Evolutionary conservation across 1,140 invertebrate species (phyloP).

Genomic region (Drosophila kepulauana): DNA sequence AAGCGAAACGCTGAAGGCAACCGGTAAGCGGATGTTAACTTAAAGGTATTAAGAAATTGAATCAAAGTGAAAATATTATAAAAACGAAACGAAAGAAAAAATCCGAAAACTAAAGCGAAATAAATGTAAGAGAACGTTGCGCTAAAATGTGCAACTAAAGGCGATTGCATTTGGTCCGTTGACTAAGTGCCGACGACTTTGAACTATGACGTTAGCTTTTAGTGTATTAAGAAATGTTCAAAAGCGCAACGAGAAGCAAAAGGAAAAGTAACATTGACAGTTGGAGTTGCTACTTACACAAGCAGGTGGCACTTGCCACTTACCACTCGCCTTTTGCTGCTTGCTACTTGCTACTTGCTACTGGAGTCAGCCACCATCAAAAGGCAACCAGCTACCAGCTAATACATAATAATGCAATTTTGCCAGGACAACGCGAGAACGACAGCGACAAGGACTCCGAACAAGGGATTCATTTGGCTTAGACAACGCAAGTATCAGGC

Average conservation of each 20-base stretch:
- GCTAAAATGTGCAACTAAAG: constrained; percentile 38
- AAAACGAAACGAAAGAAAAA: constrained; percentile 41
- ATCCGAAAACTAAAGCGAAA: constrained; percentile 2
- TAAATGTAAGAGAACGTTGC: neutral
- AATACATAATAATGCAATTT: constrained; percentile 81
- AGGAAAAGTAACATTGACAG: constrained; percentile 22
- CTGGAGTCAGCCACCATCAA: neutral
- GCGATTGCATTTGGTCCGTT: constrained; percentile 63
- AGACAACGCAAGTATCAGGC: constrained; percentile 25
- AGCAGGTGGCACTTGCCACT: constrained; percentile 22
- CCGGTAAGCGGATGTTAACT: constrained; percentile 80
- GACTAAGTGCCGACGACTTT: constrained; percentile 74
- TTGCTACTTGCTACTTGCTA: neutral
- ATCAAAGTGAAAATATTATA: constrained; percentile 80
- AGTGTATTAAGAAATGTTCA: constrained; percentile 74
- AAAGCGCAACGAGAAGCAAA: constrained; percentile 22
- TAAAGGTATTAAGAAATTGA: constrained; percentile 83
- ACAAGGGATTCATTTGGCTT: constrained; percentile 74
- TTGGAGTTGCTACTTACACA: constrained; percentile 41
- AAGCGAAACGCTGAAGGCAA: constrained; percentile 47
- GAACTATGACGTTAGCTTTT: constrained; percentile 80
- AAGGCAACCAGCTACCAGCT: constrained; percentile 24
- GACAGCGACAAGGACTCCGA: constrained; percentile 47
- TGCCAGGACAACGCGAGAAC: constrained; percentile 50
- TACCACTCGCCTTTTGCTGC: neutral